Base-by-base conservation (phyloP, 1,140 invertebrate genomes). In the Lepidurus packardi region DNA sequence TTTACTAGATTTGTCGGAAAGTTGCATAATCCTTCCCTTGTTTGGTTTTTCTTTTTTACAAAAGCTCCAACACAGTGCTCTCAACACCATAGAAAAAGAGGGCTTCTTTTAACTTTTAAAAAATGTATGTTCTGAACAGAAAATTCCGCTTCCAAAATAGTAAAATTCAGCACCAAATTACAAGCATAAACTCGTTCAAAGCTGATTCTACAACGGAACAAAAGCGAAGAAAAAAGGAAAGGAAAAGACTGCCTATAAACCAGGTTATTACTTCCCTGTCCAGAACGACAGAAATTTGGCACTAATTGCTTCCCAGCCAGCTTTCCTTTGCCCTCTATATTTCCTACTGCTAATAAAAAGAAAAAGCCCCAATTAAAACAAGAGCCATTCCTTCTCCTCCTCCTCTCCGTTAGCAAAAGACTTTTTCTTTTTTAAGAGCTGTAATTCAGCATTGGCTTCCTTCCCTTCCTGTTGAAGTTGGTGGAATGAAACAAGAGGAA, bases 201-300 rank as follows among this genome's bases (percentile, higher is more conserved):
- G 34, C 34, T 34, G 3, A 34, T 13, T 65, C 53, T 65, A 4
- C 53, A 65, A 65, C 21, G 53, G 34, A 34, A 34, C 34, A 34
- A 34, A 65, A 65, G 53, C 16, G 53, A 16, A 65, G 6, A 65
- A 21, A n/a, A 21, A 65, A 65, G 4, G 21, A 43, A 75, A 75
- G 34, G 34, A 7, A 75, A 75, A 24, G 34, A 24, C 74, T 75
- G 53, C 53, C 53, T 7, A 65, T 21, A 65, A 65, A 21, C 53
- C 53, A 65, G 16, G 53, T 65, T 13, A 75, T 25, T 75, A n/a
- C 25, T 25, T 75, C 43, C 34, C 34, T 75, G 34, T 75, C 74
- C 34, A 43, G 74, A 75, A 41, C 24, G 16, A 42, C 74, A 16
- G 34, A 41, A 13, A 42, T 43, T 9, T 42, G 43, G 74, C n/a